Conservation (phyloP, 2,888 invertebrate species). For the Willowsia nigromaculata region DNA sequence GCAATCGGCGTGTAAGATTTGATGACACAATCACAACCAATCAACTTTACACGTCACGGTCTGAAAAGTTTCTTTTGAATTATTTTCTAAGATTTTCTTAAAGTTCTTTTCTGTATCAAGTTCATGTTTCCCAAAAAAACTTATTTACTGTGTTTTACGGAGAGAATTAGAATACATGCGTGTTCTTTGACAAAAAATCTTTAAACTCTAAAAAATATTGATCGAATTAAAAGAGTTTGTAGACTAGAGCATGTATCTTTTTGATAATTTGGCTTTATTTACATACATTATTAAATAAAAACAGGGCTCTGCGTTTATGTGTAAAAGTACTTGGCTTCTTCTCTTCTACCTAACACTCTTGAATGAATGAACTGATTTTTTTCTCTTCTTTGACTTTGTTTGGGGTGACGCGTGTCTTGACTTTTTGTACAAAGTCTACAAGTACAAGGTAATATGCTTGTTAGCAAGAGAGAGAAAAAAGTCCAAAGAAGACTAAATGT, state of each 20-base stretch:
- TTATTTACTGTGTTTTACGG: too few species aligned
- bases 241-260: constrained; percentile 42
- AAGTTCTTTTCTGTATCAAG: background rate
- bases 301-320: background rate
- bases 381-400: background rate
- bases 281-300: background rate
- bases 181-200: background rate
- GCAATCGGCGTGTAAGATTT: background rate
- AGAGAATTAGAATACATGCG: background rate
- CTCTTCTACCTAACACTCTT: background rate
- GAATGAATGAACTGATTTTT: constrained; percentile 50
- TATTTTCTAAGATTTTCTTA: background rate
- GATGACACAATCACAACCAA: background rate
- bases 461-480: background rate
- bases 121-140: background rate
- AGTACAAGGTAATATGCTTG: constrained; percentile 15
- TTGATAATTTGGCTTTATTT: constrained; percentile 1
- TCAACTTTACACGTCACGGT: background rate
- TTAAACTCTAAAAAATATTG: background rate
- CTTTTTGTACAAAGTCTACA: background rate
- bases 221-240: background rate
- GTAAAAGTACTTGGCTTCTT: constrained; percentile 10
- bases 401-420: constrained; percentile 63
- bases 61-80: too few species aligned
- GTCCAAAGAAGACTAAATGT: background rate